Conservation (phyloP, 1,140 invertebrate genomes). For the Spodoptera frugiperda region DNA sequence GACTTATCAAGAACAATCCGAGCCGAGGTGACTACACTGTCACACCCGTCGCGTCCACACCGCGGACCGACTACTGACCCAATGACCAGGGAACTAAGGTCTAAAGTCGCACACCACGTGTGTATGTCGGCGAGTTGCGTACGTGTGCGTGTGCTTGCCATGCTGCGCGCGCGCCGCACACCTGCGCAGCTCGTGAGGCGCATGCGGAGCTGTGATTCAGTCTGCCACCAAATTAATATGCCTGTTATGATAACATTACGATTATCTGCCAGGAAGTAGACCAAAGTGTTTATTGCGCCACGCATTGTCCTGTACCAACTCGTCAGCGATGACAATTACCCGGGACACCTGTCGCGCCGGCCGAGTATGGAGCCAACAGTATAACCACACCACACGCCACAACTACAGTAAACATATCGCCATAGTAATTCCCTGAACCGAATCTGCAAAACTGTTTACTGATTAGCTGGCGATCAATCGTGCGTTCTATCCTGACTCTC, state of each 20-base stretch:
- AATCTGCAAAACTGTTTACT: no score
- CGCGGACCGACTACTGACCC: background rate
- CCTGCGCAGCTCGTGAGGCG: constrained; percentile 68
- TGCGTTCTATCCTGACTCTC: no score
- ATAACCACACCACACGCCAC: no score
- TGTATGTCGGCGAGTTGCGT: background rate
- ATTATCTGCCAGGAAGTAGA: constrained; percentile 41
- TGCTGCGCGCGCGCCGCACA: constrained; percentile 74
- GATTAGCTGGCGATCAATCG: no score
- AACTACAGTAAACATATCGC: no score
- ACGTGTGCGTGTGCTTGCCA: constrained; percentile 39
- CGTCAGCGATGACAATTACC: background rate
- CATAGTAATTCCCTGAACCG: no score
- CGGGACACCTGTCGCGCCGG: background rate
- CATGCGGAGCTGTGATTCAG: constrained; percentile 55
- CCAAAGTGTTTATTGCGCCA: constrained; percentile 23
- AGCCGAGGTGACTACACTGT: constrained; percentile 1
- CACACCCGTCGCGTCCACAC: background rate
- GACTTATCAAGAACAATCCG: constrained; percentile 49
- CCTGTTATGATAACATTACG: constrained; percentile 30
- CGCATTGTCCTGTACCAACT: constrained; percentile 18
- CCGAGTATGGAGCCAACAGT: background rate
- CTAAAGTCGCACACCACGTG: background rate
- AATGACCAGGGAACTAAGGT: background rate
- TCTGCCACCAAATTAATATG: constrained; percentile 29